Conservation (phyloP, 1,140 invertebrate species). For the Drosophila rufa region DNA sequence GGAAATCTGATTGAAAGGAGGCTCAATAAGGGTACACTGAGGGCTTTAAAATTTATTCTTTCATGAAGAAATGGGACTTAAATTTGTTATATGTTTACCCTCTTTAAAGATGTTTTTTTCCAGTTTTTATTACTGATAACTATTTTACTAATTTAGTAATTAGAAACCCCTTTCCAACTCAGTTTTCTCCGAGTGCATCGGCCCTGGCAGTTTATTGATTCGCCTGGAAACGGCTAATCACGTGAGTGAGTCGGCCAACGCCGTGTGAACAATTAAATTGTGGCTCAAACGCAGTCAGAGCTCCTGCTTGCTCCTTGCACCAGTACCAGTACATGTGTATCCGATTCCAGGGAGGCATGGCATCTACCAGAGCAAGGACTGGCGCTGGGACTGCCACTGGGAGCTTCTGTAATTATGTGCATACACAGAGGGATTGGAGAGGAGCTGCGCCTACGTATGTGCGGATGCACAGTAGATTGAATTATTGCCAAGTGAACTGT, state of each 20-base stretch:
- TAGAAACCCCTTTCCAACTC: not conserved
- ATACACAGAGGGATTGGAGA: not conserved
- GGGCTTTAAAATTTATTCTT: no score
- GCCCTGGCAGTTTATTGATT: slow-evolving; percentile 28
- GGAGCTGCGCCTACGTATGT: not conserved
- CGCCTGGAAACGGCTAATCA: slow-evolving; percentile 50
- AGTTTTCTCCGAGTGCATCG: slow-evolving; percentile 1
- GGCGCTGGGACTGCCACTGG: not conserved
- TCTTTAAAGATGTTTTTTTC: not conserved
- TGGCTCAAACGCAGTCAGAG: slow-evolving; percentile 22
- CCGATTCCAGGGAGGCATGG: slow-evolving; percentile 2
- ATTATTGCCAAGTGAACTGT: slow-evolving; percentile 53
- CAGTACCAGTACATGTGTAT: slow-evolving; percentile 8
- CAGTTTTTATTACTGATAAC: no score
- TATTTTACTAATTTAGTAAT: not conserved
- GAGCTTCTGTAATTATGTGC: slow-evolving; percentile 40
- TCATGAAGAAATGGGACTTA: not conserved
- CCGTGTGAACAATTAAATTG: slow-evolving; percentile 46
- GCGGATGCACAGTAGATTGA: slow-evolving; percentile 45
- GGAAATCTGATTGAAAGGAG: slow-evolving; percentile 6
- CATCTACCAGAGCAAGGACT: not conserved
- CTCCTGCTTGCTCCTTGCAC: not conserved
- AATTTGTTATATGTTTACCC: not conserved
- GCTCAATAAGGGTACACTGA: not conserved
- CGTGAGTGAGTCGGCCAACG: slow-evolving; percentile 27